Conservation (phyloP, 2,888 invertebrate genomes). For the Lasioglossum figueresi region DNA sequence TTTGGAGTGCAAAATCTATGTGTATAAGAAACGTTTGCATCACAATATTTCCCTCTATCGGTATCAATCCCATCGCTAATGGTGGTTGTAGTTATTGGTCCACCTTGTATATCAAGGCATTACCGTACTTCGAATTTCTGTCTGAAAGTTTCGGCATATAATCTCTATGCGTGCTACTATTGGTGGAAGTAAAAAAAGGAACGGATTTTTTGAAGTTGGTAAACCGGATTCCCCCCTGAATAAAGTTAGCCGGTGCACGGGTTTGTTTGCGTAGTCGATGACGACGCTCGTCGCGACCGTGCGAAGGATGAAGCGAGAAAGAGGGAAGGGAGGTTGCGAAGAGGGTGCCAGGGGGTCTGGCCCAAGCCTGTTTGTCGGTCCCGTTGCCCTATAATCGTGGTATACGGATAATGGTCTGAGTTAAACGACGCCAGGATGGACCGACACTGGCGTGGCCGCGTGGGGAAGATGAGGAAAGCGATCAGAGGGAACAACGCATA, state of each 20-base stretch:
- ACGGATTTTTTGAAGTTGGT: background rate
- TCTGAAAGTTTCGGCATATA: background rate
- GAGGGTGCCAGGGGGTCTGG: conserved; percentile 74
- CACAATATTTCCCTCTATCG: no score
- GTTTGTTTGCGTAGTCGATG: conserved; percentile 68
- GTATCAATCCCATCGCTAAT: no score
- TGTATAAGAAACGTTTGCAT: no score
- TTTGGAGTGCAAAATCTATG: no score
- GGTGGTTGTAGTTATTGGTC: background rate
- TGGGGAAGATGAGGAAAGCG: conserved; percentile 40
- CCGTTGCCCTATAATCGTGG: conserved; percentile 79
- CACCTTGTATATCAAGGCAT: background rate
- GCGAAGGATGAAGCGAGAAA: conserved; percentile 27
- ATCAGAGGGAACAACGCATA: conserved; percentile 52
- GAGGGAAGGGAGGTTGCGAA: conserved; percentile 28
- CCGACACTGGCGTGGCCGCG: conserved; percentile 30
- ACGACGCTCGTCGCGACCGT: conserved; percentile 41
- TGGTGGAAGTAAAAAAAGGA: background rate
- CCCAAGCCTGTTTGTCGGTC: conserved; percentile 75
- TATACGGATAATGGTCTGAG: conserved; percentile 76
- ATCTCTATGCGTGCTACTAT: background rate
- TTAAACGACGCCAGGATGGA: conserved; percentile 66
- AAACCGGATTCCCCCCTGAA: conserved; percentile 50
- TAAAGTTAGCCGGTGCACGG: conserved; percentile 49
- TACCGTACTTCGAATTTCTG: background rate